phyloP scores from a whole-genome alignment of 2,888 invertebrate genomes.

The Nowickia ferox region DNA sequence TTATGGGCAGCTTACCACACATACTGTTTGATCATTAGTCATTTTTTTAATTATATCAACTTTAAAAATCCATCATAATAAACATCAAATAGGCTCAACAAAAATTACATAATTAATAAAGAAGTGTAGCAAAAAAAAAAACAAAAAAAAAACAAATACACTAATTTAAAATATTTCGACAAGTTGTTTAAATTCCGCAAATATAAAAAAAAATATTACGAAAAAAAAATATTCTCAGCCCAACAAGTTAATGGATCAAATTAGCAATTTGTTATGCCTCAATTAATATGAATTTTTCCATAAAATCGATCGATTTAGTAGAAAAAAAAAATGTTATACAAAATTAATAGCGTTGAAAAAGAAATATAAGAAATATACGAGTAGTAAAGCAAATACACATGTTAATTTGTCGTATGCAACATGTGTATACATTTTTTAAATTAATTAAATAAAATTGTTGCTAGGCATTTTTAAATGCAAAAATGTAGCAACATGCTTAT shows the following conservation, averaged over 20 bases:
- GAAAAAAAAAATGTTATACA: not conserved
- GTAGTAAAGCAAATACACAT: not conserved
- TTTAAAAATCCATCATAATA: not conserved
- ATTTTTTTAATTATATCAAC: constrained; percentile 22
- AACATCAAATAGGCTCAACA: constrained; percentile 10
- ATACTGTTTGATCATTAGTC: constrained; percentile 19
- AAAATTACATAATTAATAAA: not conserved
- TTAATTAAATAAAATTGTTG: constrained; percentile 52
- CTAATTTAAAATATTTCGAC: constrained; percentile 8
- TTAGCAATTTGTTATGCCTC: constrained; percentile 63
- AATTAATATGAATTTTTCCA: constrained; percentile 37
- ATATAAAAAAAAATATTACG: not conserved
- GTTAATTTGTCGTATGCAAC: not conserved
- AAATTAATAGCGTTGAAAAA: not conserved
- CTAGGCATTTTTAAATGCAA: not conserved
- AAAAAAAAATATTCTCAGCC: constrained; percentile 49
- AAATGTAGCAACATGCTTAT: not conserved
- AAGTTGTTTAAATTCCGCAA: constrained; percentile 33
- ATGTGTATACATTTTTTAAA: constrained; percentile 9
- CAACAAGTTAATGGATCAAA: constrained; percentile 48
- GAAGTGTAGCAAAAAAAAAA: constrained; percentile 15
- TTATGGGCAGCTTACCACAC: constrained; percentile 7
- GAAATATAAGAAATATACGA: not conserved
- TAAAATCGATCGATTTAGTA: constrained; percentile 39
- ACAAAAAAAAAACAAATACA: too few relatives aligned